Evolutionary conservation across 2,888 invertebrate genomes (phyloP), one percentile per base, ranked within the genome.

Genomic region (Cerastis rubricosa): DNA sequence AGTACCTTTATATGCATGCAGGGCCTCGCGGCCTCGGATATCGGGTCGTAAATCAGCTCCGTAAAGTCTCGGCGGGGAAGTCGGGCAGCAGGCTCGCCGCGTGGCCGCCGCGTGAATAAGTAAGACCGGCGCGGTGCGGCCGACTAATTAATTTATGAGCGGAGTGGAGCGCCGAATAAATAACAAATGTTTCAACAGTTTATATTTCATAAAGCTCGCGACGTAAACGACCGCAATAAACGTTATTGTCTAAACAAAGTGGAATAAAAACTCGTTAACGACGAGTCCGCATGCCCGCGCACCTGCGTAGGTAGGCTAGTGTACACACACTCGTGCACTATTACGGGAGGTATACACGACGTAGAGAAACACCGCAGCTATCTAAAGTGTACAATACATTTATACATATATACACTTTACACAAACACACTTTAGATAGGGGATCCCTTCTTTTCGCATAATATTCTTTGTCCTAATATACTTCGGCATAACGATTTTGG

Each of bases 1-100:
- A 89, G 79, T 80, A 88, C 87, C 88, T 89, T 89, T 88, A 91
- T 90, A 90, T 91, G 89, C 89, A 90, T 87, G 87, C 89, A 80
- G 83, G 83, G 79, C 74, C 88, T 80, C 85, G 81, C 85, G 83
- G 70, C 72, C 71, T 85, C 80, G 74, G 84, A 88, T 90, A 91
- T 90, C 86, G 89, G 83, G 81, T 75, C 87, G 80, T 92, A 91
- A 91, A 91, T 92, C 91, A 91, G 85, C 85, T 43, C 84, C 85
- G 85, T 81, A 81, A 86, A 87, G 87, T 87, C 85, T 84, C 84
- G 85, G 87, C 86, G 87, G 86, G 85, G 75, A 86, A 80, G 81
- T 76, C 78, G 82, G 63, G 63, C 82, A 85, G 76, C 73, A 68
- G 47, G 67, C 57, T 59, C 17, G 57, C 25, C 61, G 40, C 51